These are phyloP conservation scores for Drosophila trapezifrons DNA, from an alignment of 1,140 invertebrate species.

Conservation along the genomic window DNA sequence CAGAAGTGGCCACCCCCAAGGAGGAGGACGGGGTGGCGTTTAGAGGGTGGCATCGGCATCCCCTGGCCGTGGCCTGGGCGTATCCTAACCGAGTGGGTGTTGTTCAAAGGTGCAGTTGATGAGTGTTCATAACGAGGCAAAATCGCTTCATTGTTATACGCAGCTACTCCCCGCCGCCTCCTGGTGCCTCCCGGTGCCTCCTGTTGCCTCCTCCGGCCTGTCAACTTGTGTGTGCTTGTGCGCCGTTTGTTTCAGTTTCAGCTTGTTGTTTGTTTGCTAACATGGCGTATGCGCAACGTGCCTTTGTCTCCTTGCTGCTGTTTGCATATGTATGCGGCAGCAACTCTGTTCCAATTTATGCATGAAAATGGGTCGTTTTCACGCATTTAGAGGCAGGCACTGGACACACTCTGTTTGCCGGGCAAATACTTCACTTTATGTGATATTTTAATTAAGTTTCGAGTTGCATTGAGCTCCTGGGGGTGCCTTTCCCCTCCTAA, in stretches of 20 bases:
- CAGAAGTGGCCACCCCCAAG: constrained; percentile 49
- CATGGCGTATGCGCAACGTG: constrained; percentile 74
- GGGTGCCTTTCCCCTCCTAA: neutral
- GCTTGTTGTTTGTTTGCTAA: constrained; percentile 80
- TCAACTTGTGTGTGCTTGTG: constrained; percentile 37
- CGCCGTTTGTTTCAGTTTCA: constrained; percentile 63
- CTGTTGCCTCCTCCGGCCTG: constrained; percentile 9
- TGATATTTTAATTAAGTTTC: constrained; percentile 47
- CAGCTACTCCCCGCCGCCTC: neutral
- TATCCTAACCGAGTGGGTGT: constrained; percentile 42
- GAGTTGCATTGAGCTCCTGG: constrained; percentile 17
- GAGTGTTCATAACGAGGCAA: constrained; percentile 79
- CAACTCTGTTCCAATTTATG: constrained; percentile 55
- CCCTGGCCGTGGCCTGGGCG: constrained; percentile 22
- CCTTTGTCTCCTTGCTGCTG: constrained; percentile 51
- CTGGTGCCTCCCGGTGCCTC: too few species aligned
- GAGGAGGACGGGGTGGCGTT: neutral
- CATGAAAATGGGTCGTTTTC: constrained; percentile 66
- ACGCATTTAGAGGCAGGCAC: constrained; percentile 49
- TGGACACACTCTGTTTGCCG: constrained; percentile 17
- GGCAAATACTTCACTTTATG: constrained; percentile 36
- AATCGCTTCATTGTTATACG: constrained; percentile 77
- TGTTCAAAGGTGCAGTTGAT: constrained; percentile 81
- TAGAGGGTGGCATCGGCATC: neutral
- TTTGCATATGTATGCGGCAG: constrained; percentile 56